Evolutionary conservation across 2,113 vertebrate species (phyloP), one percentile per base, ranked within the genome.

Genomic region (Pomatostomus ruficeps): DNA sequence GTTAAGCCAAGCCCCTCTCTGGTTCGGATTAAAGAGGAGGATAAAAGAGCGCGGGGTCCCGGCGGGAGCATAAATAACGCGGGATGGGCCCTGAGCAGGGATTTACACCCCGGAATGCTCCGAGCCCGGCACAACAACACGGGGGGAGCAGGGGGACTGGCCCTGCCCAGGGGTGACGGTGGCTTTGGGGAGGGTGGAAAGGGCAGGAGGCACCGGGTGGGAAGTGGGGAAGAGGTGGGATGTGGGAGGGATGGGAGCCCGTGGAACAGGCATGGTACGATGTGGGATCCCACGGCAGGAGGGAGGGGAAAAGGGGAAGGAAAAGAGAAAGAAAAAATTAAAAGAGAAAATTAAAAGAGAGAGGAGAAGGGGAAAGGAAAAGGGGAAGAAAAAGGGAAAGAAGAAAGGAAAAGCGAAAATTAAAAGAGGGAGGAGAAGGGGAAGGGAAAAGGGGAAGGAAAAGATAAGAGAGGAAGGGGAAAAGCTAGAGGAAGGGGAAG

Each of bases 21-120:
- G 97, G 93, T 96, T 97, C 51, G 3, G 85, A 97, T 97, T 97
- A 97, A 89, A 62, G 51, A 92, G 88, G 77, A 88, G 93, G 96
- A 97, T 97, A 74, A 97, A 97, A 94, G 95, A 77, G 93, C 29
- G 0, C 26, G 54, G 89, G 86, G 90, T 95, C 97, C 93, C 55
- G 2, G 66, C 13, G 74, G 16, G 92, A 88, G 93, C 93, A 80
- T 95, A 94, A 97, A 97, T 96, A 93, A 95, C 6, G 0, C 66
- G 19, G 93, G 95, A 95, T 86, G 89, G 89, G 90, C 88, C 58
- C 84, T 14, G n/a, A 7, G 65, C 67, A 28, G 88, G 92, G 94
- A 93, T 91, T 95, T 95, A 81, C 79, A 46, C 74, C 22, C 12
- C 7, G 83, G 3, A 4, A 58, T 62, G 72, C 70, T 59, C 80